Percentiles rank a stretch among this genome's conserved stretches.
These are phyloP conservation scores for Coecobrya sp. DNA, from an alignment of 2,888 invertebrate species.

Conservation along the genomic window DNA sequence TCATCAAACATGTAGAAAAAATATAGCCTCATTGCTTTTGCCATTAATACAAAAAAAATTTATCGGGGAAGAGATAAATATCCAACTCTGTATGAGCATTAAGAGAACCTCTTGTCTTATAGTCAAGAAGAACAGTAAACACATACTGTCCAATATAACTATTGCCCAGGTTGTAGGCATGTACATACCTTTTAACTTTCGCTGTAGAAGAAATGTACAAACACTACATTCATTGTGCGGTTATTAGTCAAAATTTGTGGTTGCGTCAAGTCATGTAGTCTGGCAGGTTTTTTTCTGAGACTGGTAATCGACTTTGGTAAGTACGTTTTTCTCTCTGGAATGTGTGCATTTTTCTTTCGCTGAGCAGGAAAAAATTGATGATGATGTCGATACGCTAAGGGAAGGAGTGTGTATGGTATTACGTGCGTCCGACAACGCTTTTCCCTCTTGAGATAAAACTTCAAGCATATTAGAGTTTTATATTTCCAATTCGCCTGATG, in stretches of 20 bases:
- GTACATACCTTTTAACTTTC: constrained; percentile 37
- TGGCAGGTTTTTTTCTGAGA: constrained; percentile 72
- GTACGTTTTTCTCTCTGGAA: constrained; percentile 58
- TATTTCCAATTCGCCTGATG: neutral
- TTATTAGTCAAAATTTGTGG: constrained; percentile 82
- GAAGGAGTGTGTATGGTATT: neutral
- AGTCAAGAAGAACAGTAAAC: neutral
- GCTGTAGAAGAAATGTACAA: constrained; percentile 39
- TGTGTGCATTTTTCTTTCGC: constrained; percentile 52
- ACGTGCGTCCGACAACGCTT: neutral
- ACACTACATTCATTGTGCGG: constrained; percentile 63
- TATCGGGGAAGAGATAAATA: constrained; percentile 15
- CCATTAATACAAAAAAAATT: constrained; percentile 31
- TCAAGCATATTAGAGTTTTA: neutral
- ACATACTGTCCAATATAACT: neutral
- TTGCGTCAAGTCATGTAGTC: constrained; percentile 78
- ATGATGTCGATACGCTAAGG: constrained; percentile 33
- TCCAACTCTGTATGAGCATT: constrained; percentile 37
- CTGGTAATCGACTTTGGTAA: constrained; percentile 60
- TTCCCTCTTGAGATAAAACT: neutral
- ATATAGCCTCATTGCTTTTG: constrained; percentile 26
- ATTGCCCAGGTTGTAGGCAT: neutral
- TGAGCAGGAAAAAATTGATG: constrained; percentile 44
- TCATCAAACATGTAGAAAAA: neutral
- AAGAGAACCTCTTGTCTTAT: neutral